Conservation (phyloP, 2,797 vertebrate genomes). For the Etheostoma nigrum region DNA sequence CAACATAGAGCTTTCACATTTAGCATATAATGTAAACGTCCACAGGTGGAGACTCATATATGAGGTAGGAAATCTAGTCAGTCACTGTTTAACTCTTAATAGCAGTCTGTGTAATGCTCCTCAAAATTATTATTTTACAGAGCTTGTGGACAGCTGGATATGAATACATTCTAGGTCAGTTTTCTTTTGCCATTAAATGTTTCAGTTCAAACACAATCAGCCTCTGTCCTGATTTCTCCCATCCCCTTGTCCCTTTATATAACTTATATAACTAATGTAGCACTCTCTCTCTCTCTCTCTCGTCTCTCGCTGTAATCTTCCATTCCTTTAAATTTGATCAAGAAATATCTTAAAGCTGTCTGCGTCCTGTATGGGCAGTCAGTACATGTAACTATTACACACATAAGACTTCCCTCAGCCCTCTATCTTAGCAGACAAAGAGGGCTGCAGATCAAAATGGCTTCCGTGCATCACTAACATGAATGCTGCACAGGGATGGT, state of each 20-base stretch:
- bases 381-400: conserved; percentile 4
- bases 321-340: not conserved
- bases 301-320: not conserved
- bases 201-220: conserved; percentile 4
- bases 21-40: not conserved
- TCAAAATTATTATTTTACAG: not conserved
- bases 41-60: not conserved
- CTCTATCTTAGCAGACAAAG: conserved; percentile 58
- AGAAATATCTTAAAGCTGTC: not conserved
- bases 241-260: not conserved
- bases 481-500: conserved; percentile 68
- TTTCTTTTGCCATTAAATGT: not conserved
- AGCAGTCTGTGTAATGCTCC: not conserved
- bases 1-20: conserved; percentile 3
- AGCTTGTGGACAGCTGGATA: not conserved
- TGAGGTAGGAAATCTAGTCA: not conserved
- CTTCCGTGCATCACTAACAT: conserved; percentile 71
- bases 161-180: conserved; percentile 9
- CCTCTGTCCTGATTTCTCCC: conserved; percentile 44
- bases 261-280: conserved; percentile 34
- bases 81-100: not conserved
- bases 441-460: conserved; percentile 78
- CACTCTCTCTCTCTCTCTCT: not conserved
- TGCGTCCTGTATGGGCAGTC: not conserved
- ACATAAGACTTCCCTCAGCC: conserved; percentile 4